Evolutionary conservation across 2,888 invertebrate species (phyloP), one percentile per base, ranked within the genome.

Genomic region (Caenorhabditis panamensis): DNA sequence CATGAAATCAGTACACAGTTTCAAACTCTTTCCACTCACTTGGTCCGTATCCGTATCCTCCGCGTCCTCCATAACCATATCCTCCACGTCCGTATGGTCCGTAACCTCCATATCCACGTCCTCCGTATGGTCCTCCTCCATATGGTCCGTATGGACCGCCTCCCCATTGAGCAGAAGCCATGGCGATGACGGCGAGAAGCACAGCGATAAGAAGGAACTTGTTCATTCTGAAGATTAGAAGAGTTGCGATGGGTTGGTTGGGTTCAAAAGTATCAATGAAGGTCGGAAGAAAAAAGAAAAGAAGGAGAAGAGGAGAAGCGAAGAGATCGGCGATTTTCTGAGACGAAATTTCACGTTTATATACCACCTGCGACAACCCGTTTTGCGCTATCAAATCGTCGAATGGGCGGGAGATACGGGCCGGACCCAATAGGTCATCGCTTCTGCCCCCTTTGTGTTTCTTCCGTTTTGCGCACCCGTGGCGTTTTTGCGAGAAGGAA

Each of bases 121-220:
- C 62, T 76, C 78, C 78, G 37, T 72, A 71, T 44, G 22, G 28
- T 53, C 77, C 77, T 64, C 69, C 69, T 59, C 69, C 71, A 47
- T 78, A 78, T 47, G 56, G 49, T 64, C 76, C 76, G 37, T 68
- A 68, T 61, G 68, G 68, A 54, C 67, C 67, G n/a, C 82, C 82
- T 47, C 68, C 79, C 68, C 76, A 75, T 53, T 82, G 82, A 41
- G 77, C 72, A 31, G 71, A 54, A 24, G 59, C 79, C 49, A 82
- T 59, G 26, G 82, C 77, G 31, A 79, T 69, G 24, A 80, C 64
- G 31, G 78, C 78, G n/a, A 82, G 56, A 16, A 79, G 36, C 3
- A 79, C 54, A 56, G 49, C 49, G 36, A 73, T 20, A 49, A 72
- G 66, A 31, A 79, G 72, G 36, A 77, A 54, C 63, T 69, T 77